Evolutionary conservation across 2,888 invertebrate species (phyloP), one percentile per base, ranked within the genome.

Genomic region (Napeogenes inachia): DNA sequence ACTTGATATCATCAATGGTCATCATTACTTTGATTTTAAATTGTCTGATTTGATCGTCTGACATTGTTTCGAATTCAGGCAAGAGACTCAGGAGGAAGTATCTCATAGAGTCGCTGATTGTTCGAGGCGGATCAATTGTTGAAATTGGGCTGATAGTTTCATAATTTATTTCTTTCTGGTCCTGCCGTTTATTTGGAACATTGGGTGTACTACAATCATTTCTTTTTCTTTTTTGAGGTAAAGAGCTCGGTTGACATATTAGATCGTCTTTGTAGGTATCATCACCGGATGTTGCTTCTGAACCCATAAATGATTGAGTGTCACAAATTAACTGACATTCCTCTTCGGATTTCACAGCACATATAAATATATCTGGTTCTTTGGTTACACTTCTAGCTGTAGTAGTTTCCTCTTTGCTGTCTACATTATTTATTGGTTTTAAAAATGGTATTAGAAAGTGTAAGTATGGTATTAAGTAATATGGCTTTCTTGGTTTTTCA

Each of bases 21-120:
- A 65, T 60, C 76, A 78, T 76, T 0, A 75, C 67, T 61, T 74
- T 78, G 5, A 78, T 78, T 65, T 78, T 78, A 58, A 78, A 78
- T 6, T 72, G 4, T 61, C 78, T 71, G 0, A 70, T 61, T 69
- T 78, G 78, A 4, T 76, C 74, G 60, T 75, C 73, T 0, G 70
- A 63, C 78, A 78, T 78, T 0, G 74, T 70, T 53, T 78, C 78
- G 33, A 78, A 64, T 65, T 78, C 78, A 2, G 78, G 76, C 45
- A 78, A 8, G 0, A 78, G 57, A 60, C 78, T 78, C 64, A 78
- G 64, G 33, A 78, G 56, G 13, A 78, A 78, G 63, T 73, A 75
- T 61, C 63, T 68, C 69, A 74, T 68, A 4, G 71, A 68, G 30
- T 66, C 67, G 6, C 54, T 61, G n/a, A 50, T 64, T 4, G 59